Conservation (phyloP, 1,140 invertebrate genomes). For the Drosophila pectinifera region DNA sequence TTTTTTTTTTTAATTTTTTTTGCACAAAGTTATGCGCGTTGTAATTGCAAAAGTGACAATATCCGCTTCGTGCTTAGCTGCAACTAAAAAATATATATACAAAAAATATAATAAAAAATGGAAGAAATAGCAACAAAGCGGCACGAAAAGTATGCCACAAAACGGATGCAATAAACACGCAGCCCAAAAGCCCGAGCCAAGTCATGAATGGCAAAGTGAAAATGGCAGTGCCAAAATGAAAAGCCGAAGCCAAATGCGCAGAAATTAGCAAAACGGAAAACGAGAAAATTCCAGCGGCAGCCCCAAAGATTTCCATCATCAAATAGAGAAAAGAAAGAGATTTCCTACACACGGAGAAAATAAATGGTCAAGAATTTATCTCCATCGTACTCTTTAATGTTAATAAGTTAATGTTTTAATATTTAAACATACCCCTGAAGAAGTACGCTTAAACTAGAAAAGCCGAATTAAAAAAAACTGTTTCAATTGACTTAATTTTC, state of each 20-base stretch:
- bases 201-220: conserved; percentile 64
- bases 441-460: not conserved
- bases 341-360: conserved; percentile 7
- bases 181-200: conserved; percentile 54
- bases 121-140: conserved; percentile 39
- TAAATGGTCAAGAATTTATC: not conserved
- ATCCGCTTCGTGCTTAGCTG: conserved; percentile 64
- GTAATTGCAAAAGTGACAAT: conserved; percentile 70
- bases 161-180: conserved; percentile 68
- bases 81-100: conserved; percentile 35
- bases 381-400: not conserved
- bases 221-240: conserved; percentile 45
- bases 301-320: conserved; percentile 45
- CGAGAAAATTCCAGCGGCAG: conserved; percentile 50
- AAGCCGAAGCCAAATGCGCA: conserved; percentile 48
- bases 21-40: conserved; percentile 64
- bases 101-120: conserved; percentile 10
- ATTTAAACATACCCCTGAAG: too few species aligned
- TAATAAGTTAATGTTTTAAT: too few species aligned
- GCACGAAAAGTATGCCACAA: conserved; percentile 65
- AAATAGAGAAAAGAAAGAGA: conserved; percentile 26
- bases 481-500: not conserved
- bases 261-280: conserved; percentile 57
- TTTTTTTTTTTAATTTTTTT: conserved; percentile 21
- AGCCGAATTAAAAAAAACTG: not conserved